A percentile compares a stretch with the other conserved stretches of the same genome.
Conservation (phyloP, 2,113 vertebrate species). For the Dipodomys stephensi region DNA sequence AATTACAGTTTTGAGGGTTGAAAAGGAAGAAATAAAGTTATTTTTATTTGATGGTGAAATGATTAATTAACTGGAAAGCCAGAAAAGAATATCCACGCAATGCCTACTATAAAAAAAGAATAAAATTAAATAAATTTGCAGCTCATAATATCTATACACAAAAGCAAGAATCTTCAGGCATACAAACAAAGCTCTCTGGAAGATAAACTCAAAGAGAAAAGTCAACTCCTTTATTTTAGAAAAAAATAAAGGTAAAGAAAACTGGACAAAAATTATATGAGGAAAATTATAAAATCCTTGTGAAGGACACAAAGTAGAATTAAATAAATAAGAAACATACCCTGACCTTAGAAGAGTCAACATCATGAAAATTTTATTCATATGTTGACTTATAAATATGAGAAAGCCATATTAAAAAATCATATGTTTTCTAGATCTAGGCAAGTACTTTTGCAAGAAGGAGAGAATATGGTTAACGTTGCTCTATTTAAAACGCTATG, state of each 20-base stretch:
- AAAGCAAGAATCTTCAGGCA: background rate
- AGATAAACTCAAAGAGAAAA: background rate
- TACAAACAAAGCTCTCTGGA: background rate
- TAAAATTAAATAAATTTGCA: slow-evolving; percentile 7
- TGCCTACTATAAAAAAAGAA: background rate
- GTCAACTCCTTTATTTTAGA: background rate
- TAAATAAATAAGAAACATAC: background rate
- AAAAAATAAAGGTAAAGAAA: background rate
- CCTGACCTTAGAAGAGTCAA: background rate
- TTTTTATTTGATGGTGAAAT: slow-evolving; percentile 28
- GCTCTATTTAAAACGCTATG: background rate
- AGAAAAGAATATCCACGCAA: background rate
- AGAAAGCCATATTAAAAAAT: background rate
- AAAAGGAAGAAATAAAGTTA: background rate
- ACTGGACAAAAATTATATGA: background rate
- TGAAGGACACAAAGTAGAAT: background rate
- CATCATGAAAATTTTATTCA: background rate
- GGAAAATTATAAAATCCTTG: background rate
- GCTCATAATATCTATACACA: background rate
- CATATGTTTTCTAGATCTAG: background rate
- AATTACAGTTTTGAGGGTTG: background rate
- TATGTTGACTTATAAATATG: background rate
- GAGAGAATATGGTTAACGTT: background rate
- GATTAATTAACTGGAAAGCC: slow-evolving; percentile 29
- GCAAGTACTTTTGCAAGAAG: background rate